phyloP scores from a whole-genome alignment of 2,888 invertebrate genomes.

The Keiferia lycopersicella region DNA sequence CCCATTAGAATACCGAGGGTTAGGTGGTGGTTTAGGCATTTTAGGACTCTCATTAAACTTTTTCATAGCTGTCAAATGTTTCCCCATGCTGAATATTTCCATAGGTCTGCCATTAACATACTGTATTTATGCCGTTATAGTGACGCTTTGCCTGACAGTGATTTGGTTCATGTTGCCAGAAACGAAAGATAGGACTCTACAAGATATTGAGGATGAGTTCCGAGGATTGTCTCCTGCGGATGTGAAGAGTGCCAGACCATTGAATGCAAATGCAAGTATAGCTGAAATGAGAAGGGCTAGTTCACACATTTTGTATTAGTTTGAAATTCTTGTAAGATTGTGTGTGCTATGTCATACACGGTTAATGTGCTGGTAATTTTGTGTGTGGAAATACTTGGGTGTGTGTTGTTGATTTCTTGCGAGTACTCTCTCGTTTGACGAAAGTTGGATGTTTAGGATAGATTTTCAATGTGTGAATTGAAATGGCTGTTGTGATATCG shows the following conservation, averaged over 20 bases:
- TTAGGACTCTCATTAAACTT: slow-evolving; percentile 83
- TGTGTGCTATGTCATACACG: neutral
- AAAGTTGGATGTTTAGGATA: no score
- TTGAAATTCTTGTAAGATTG: slow-evolving; percentile 1
- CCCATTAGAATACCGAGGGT: slow-evolving; percentile 81
- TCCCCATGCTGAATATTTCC: slow-evolving; percentile 77
- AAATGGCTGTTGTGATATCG: no score
- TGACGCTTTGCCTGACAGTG: slow-evolving; percentile 74
- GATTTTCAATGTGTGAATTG: no score
- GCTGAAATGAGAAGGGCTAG: slow-evolving; percentile 60
- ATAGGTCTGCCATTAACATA: slow-evolving; percentile 83
- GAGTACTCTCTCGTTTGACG: no score
- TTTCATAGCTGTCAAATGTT: slow-evolving; percentile 84
- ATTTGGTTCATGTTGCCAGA: slow-evolving; percentile 84
- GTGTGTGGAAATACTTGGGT: no score
- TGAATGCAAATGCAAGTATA: slow-evolving; percentile 46
- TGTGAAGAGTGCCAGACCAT: slow-evolving; percentile 50
- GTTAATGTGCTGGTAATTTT: no score
- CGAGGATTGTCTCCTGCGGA: slow-evolving; percentile 54
- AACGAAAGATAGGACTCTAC: slow-evolving; percentile 84
- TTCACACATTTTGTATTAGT: slow-evolving; percentile 66
- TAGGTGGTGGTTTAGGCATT: slow-evolving; percentile 84
- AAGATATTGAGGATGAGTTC: slow-evolving; percentile 84
- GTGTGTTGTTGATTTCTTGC: no score
- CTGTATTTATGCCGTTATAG: slow-evolving; percentile 79